Evolutionary conservation across 2,113 vertebrate genomes (phyloP).

Genomic region (Stictonetta naevosa): DNA sequence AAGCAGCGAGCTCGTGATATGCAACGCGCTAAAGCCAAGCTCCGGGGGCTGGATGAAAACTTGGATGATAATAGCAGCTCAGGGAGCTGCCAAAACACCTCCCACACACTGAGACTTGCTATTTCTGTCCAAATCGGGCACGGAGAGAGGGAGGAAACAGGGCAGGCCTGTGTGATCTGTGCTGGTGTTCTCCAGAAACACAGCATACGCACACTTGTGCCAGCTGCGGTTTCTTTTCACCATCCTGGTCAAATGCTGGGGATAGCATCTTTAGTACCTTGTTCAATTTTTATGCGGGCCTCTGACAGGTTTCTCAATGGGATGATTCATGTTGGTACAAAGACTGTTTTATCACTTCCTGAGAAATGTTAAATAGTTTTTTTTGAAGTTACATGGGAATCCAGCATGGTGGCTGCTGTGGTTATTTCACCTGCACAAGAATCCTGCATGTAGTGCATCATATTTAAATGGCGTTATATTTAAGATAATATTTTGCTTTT

Average conservation of each 20-base stretch:
- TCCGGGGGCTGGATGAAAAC: not conserved
- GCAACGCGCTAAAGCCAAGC: not conserved
- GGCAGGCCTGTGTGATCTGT: not conserved
- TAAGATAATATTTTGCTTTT: not conserved
- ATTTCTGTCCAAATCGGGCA: not conserved
- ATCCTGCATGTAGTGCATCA: not conserved
- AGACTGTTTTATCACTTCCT: not conserved
- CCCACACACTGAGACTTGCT: not conserved
- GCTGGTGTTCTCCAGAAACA: not conserved
- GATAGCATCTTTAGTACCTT: not conserved
- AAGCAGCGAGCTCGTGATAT: not conserved
- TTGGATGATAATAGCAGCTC: not conserved
- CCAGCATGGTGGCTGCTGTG: not conserved
- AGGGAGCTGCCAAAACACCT: not conserved
- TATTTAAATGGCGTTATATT: not conserved
- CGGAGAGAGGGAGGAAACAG: not conserved
- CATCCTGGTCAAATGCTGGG: not conserved
- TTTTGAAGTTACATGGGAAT: not conserved
- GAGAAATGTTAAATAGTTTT: not conserved
- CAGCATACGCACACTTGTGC: fast-evolving
- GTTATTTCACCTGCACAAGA: not conserved
- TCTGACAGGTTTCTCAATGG: not conserved
- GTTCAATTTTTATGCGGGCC: not conserved
- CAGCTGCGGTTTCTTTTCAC: not conserved
- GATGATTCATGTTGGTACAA: not conserved